phyloP scores from a whole-genome alignment of 2,113 vertebrate genomes.

The Lepus timidus region DNA sequence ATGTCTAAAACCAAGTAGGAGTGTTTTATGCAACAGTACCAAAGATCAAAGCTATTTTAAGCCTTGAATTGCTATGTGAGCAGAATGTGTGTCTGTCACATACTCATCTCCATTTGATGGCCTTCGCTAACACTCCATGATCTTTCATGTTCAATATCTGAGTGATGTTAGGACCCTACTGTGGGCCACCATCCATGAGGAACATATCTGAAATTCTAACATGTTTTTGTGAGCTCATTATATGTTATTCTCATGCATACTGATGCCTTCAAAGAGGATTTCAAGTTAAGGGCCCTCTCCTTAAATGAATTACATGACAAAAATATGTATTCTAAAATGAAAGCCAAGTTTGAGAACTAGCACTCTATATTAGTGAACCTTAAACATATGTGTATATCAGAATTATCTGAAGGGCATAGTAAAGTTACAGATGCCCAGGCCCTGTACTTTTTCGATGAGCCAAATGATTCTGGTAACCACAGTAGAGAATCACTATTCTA shows the following conservation, averaged over 20 bases:
- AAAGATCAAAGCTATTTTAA: background rate
- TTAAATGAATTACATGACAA: background rate
- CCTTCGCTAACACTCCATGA: background rate
- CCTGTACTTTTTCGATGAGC: too few species aligned
- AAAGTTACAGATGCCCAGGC: too few species aligned
- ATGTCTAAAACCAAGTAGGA: background rate
- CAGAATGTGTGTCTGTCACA: background rate
- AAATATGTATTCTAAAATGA: background rate
- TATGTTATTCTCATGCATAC: background rate
- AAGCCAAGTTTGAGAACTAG: background rate
- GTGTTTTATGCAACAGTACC: background rate
- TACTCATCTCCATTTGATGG: background rate
- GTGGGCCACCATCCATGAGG: background rate
- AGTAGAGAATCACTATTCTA: too few species aligned
- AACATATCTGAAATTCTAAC: background rate
- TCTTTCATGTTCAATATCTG: background rate
- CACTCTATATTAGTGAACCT: too few species aligned
- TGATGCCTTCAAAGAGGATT: background rate
- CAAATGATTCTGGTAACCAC: too few species aligned
- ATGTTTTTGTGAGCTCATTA: background rate
- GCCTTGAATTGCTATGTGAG: background rate
- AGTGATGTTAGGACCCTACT: background rate
- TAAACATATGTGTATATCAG: too few species aligned
- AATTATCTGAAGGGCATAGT: too few species aligned
- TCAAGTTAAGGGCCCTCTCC: background rate